Conservation (phyloP, 2,113 vertebrate genomes). For the Bagarius yarrelli region DNA sequence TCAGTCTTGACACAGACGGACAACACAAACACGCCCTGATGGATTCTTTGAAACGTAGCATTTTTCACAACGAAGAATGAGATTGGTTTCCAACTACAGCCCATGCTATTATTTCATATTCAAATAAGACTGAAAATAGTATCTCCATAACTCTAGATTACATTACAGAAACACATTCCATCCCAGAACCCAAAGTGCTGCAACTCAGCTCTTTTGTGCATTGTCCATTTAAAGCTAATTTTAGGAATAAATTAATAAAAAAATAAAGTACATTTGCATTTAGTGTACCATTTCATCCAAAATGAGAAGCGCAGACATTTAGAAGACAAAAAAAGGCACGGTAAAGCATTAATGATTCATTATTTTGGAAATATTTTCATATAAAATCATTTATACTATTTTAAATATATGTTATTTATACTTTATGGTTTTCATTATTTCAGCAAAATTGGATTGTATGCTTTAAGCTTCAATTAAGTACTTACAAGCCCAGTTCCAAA, state of each 20-base stretch:
- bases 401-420: too few relatives aligned
- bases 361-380: background rate
- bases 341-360: background rate
- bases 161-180: conserved; percentile 52
- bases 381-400: background rate
- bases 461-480: too few relatives aligned
- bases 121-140: conserved; percentile 55
- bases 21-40: conserved; percentile 21
- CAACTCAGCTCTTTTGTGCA: background rate
- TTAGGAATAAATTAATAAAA: conserved; percentile 10
- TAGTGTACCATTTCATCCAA: background rate
- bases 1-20: conserved; percentile 18
- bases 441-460: too few relatives aligned
- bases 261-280: conserved; percentile 13
- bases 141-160: conserved; percentile 50
- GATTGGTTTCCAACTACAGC: conserved; percentile 50
- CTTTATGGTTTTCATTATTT: too few relatives aligned
- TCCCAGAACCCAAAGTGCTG: conserved; percentile 15
- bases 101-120: conserved; percentile 48
- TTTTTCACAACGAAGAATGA: conserved; percentile 51
- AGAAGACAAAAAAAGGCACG: background rate
- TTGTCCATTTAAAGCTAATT: background rate
- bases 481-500: too few relatives aligned
- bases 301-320: conserved; percentile 11
- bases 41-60: conserved; percentile 45